Conservation (phyloP, 1,140 invertebrate genomes). For the Mercenaria mercenaria region DNA sequence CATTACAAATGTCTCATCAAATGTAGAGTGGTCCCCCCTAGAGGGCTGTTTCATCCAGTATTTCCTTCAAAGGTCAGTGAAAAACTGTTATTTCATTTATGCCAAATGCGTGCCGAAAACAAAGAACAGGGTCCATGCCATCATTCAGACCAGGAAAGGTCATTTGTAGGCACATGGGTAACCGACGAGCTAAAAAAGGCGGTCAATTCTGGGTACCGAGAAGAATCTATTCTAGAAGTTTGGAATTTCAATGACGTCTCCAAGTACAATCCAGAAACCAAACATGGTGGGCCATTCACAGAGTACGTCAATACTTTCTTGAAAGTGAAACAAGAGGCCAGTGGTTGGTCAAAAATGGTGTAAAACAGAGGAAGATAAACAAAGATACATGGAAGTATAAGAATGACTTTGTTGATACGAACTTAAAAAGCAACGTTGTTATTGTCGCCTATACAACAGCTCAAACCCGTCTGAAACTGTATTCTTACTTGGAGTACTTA, state of each 20-base stretch:
- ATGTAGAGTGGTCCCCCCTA: too few species aligned
- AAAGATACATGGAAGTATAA: neutral
- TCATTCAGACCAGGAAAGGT: neutral
- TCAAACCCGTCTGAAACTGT: conserved; percentile 85
- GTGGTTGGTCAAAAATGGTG: neutral
- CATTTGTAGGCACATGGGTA: neutral
- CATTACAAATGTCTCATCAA: too few species aligned
- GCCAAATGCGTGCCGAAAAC: neutral
- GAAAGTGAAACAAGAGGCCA: conserved; percentile 7
- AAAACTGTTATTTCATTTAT: neutral
- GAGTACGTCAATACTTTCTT: conserved; percentile 54
- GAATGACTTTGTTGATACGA: conserved; percentile 2
- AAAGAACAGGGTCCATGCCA: neutral
- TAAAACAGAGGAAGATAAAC: neutral
- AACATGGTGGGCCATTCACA: conserved; percentile 54
- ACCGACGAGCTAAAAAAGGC: neutral
- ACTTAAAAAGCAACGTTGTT: conserved; percentile 81
- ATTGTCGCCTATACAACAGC: conserved; percentile 84
- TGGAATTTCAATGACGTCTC: neutral
- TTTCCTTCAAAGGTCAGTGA: neutral
- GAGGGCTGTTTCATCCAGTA: neutral
- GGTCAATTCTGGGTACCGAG: neutral
- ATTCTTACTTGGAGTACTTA: conserved; percentile 81
- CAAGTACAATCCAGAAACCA: neutral
- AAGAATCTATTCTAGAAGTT: neutral